phyloP scores from a whole-genome alignment of 2,888 invertebrate genomes.

The Tipula unca region DNA sequence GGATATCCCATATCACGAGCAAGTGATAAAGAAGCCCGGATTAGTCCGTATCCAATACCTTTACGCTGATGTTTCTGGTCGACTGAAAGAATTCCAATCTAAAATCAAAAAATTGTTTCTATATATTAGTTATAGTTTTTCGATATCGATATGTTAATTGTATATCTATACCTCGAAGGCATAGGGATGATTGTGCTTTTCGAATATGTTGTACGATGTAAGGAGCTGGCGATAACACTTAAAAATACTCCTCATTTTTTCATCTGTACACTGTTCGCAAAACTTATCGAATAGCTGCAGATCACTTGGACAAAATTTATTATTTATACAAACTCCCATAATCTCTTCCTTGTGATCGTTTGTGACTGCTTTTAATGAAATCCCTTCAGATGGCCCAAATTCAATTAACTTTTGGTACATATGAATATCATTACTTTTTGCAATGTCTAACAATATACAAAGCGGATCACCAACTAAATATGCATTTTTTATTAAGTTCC shows the following conservation, averaged over 20 bases:
- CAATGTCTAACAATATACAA: not conserved
- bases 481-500: not conserved
- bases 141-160: too few relatives aligned
- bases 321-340: not conserved
- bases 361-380: not conserved
- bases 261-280: not conserved
- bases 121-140: not conserved
- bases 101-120: not conserved
- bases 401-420: not conserved
- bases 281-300: not conserved
- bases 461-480: not conserved
- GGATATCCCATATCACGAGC: not conserved
- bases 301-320: not conserved
- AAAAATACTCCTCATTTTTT: not conserved
- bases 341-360: not conserved
- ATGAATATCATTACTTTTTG: not conserved
- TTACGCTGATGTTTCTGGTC: not conserved
- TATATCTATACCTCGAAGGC: not conserved
- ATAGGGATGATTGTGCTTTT: not conserved
- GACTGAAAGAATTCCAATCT: not conserved
- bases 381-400: not conserved
- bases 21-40: not conserved
- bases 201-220: not conserved
- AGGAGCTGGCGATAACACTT: not conserved
- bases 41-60: not conserved